Base-by-base conservation (phyloP, 2,888 invertebrate species). In the Dryomyza anilis region DNA sequence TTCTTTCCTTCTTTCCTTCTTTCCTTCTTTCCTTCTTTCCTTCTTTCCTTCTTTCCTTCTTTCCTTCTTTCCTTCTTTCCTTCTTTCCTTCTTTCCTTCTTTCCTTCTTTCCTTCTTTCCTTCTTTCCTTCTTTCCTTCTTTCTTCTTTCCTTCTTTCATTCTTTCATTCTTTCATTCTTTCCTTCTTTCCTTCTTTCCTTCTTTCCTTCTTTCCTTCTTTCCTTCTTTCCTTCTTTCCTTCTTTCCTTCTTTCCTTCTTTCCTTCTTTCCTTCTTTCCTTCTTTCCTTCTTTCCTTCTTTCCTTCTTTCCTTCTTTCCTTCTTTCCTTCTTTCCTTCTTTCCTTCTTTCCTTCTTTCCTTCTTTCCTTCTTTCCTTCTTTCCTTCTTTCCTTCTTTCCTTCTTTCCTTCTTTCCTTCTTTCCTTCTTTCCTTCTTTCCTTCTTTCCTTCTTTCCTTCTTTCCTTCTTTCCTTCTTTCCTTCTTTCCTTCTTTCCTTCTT, bases 371-470 rank as follows among this genome's bases (percentile, higher is more conserved):
- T 46, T n/a, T 46, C 46, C n/a, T n/a, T n/a, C 46, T n/a, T n/a
- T 7, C 46, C n/a, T n/a, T 46, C 46, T 46, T n/a, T 46, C 46
- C 21, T n/a, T 46, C 46, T 46, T n/a, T 46, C 46, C n/a, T n/a
- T 10, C 46, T 10, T n/a, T 46, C 46, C n/a, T 7, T 46, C 46
- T 46, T 23, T 48, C 4, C 19, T 16, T 25, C n/a, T n/a, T n/a
- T n/a, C n/a, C n/a, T n/a, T n/a, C n/a, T n/a, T n/a, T n/a, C n/a
- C n/a, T n/a, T n/a, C n/a, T n/a, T n/a, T n/a, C n/a, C n/a, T n/a
- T n/a, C n/a, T n/a, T n/a, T n/a, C n/a, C n/a, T n/a, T n/a, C n/a
- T n/a, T n/a, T n/a, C n/a, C n/a, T n/a, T n/a, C n/a, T n/a, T n/a
- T n/a, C n/a, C n/a, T n/a, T n/a, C n/a, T n/a, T n/a, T n/a, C n/a